Evolutionary conservation across 2,797 vertebrate genomes (phyloP).

Genomic region (Triplophysa yarkandensis): DNA sequence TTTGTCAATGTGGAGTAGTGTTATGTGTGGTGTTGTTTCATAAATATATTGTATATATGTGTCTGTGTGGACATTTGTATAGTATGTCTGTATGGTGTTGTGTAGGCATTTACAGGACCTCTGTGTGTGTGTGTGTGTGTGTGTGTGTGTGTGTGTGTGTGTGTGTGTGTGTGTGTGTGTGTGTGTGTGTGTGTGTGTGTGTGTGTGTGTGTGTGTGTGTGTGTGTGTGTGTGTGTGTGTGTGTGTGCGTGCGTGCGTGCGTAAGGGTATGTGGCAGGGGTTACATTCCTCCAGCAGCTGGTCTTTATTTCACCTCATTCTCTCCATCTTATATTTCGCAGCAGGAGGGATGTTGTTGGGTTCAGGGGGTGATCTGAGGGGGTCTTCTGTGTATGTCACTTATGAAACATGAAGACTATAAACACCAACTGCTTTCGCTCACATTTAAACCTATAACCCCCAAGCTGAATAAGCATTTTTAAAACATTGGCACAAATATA

Average conservation of each 20-base stretch:
- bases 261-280: background rate
- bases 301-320: slow-evolving; percentile 68
- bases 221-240: background rate
- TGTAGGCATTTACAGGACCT: too few relatives aligned
- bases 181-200: too few relatives aligned
- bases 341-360: slow-evolving; percentile 22
- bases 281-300: slow-evolving; percentile 72
- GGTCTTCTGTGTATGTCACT: slow-evolving; percentile 11
- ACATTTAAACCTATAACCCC: slow-evolving; percentile 2
- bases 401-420: background rate
- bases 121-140: slow-evolving; percentile 2
- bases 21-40: too few relatives aligned
- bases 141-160: background rate
- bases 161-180: too few relatives aligned
- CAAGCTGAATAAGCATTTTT: background rate
- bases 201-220: too few relatives aligned
- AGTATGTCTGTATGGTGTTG: too few relatives aligned
- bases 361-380: slow-evolving; percentile 12
- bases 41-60: too few relatives aligned
- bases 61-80: too few relatives aligned
- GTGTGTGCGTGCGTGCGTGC: background rate
- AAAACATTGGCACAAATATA: background rate
- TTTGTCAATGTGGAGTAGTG: too few relatives aligned
- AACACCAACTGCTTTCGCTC: background rate
- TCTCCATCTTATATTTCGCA: slow-evolving; percentile 41